Percentiles rank a stretch among this genome's conserved stretches.
Evolutionary conservation across 1,140 invertebrate species (phyloP).

Genomic region (Aporrectodea caliginosa): DNA sequence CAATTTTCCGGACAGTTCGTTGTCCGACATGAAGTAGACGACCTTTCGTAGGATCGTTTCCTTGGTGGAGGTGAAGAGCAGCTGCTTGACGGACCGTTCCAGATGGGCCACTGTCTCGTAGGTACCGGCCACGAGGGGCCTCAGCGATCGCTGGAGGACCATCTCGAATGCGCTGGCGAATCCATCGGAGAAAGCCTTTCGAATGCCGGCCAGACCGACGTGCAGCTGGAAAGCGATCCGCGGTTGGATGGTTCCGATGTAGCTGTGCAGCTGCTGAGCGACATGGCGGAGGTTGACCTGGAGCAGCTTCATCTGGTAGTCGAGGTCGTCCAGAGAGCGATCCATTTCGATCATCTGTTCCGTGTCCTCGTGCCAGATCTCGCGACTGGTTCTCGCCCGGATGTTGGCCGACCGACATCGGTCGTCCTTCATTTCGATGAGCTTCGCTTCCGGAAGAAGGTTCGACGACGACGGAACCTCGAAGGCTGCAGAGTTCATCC

Average conservation of each 20-base stretch:
- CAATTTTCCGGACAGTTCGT: conserved; percentile 24
- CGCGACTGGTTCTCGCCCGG: not conserved
- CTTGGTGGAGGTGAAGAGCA: conserved; percentile 10
- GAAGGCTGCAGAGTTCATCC: not conserved
- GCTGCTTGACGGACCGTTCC: conserved; percentile 15
- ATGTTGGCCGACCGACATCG: not conserved
- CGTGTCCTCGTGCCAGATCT: not conserved
- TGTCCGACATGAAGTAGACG: conserved; percentile 28
- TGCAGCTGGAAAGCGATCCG: conserved; percentile 25
- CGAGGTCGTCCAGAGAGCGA: not conserved
- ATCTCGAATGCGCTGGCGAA: conserved; percentile 12
- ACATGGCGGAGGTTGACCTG: not conserved
- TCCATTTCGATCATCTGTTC: not conserved
- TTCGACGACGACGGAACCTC: too few relatives aligned
- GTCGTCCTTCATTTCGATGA: not conserved
- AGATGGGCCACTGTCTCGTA: conserved; percentile 4
- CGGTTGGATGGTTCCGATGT: not conserved
- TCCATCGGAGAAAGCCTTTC: conserved; percentile 1
- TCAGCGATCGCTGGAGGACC: conserved; percentile 15
- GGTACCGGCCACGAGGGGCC: not conserved
- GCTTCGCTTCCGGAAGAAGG: not conserved
- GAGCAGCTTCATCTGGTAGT: not conserved
- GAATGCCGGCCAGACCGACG: conserved; percentile 24
- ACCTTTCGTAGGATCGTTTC: conserved; percentile 22
- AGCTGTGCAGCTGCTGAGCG: not conserved